Evolutionary conservation across 2,888 invertebrate species (phyloP).

Genomic region (Bellardia pandia): DNA sequence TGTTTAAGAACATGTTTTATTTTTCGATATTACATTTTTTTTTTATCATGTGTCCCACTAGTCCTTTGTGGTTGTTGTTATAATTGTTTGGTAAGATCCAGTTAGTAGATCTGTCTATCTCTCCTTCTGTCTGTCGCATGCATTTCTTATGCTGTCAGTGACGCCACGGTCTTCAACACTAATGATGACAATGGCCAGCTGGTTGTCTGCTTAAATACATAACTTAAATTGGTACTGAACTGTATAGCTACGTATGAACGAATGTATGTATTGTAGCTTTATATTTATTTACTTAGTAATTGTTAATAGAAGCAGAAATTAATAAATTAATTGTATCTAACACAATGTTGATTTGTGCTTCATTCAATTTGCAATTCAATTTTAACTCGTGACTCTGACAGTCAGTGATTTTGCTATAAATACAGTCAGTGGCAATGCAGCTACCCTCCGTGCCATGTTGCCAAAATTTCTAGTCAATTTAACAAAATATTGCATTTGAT

Average conservation of each 20-base stretch:
- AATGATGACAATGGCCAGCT: conserved; percentile 71
- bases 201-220: conserved; percentile 52
- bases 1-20: too few species aligned
- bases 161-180: conserved; percentile 74
- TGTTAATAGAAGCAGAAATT: conserved; percentile 65
- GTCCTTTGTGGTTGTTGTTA: conserved; percentile 31
- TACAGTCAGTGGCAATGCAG: not conserved
- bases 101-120: conserved; percentile 53
- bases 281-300: conserved; percentile 41
- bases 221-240: conserved; percentile 13
- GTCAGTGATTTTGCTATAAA: conserved; percentile 9
- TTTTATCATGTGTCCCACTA: conserved; percentile 28
- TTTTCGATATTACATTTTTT: not conserved
- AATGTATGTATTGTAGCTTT: conserved; percentile 16
- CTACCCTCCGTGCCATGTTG: not conserved
- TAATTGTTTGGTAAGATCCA: conserved; percentile 60
- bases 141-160: conserved; percentile 65
- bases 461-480: not conserved
- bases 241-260: conserved; percentile 11
- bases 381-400: conserved; percentile 63
- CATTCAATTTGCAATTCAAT: conserved; percentile 67
- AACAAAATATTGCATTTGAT: not conserved
- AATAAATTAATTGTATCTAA: conserved; percentile 71
- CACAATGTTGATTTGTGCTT: conserved; percentile 44
- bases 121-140: conserved; percentile 47